A percentile compares a stretch with the other conserved stretches of the same genome.
Evolutionary conservation across 2,888 invertebrate species (phyloP).

Genomic region (Cremastinae sp.): DNA sequence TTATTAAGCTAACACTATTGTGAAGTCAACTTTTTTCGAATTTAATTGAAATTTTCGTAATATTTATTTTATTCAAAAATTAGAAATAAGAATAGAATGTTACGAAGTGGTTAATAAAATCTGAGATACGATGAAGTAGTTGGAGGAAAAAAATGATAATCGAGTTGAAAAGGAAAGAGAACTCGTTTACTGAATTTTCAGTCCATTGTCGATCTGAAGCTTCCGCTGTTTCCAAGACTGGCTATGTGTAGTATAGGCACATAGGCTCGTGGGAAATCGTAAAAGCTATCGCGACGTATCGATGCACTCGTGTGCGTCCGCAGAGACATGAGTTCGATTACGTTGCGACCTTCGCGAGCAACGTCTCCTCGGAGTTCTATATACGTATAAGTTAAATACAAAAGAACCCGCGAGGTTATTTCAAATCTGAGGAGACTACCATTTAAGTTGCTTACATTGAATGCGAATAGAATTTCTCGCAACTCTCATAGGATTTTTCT

Average conservation of each 20-base stretch:
- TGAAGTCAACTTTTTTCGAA: no score
- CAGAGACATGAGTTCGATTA: constrained; percentile 33
- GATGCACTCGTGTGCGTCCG: constrained; percentile 20
- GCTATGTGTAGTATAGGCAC: constrained; percentile 4
- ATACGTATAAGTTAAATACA: constrained; percentile 1
- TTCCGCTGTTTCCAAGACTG: constrained; percentile 11
- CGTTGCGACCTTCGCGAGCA: constrained; percentile 24
- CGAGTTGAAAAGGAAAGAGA: neutral
- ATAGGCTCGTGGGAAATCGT: constrained; percentile 46
- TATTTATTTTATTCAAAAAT: no score
- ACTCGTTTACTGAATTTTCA: neutral
- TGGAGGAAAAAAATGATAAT: no score
- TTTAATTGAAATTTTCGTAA: no score
- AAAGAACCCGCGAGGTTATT: neutral
- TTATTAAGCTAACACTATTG: no score
- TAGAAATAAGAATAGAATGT: no score
- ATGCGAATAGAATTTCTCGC: neutral
- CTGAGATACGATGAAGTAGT: no score
- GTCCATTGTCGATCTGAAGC: constrained; percentile 20
- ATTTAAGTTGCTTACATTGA: neutral
- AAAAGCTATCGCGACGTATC: constrained; percentile 7
- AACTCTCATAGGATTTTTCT: neutral
- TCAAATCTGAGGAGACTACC: neutral
- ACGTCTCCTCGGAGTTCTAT: constrained; percentile 5
- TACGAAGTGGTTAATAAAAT: no score